phyloP scores from a whole-genome alignment of 2,888 invertebrate species.

The Pharmacophagus antenor region DNA sequence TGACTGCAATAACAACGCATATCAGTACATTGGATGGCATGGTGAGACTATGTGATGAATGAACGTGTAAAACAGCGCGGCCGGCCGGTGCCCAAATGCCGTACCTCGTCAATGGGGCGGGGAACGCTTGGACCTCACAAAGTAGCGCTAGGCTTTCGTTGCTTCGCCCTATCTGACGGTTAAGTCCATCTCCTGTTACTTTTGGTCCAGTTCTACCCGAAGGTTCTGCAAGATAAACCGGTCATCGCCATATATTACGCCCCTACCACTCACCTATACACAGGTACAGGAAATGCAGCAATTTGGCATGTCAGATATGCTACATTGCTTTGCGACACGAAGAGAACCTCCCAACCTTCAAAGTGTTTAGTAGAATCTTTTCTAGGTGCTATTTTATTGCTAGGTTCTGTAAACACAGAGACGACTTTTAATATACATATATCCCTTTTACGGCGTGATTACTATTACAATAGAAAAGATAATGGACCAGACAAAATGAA shows the following conservation, averaged over 20 bases:
- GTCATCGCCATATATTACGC: slow-evolving; percentile 49
- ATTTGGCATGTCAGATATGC: slow-evolving; percentile 85
- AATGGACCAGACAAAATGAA: background rate
- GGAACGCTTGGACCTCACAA: slow-evolving; percentile 90
- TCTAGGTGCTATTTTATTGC: slow-evolving; percentile 83
- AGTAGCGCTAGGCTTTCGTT: slow-evolving; percentile 82
- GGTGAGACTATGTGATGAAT: slow-evolving; percentile 71
- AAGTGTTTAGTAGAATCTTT: slow-evolving; percentile 81
- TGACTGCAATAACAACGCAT: slow-evolving; percentile 77
- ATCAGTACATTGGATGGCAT: slow-evolving; percentile 73
- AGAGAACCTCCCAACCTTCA: slow-evolving; percentile 83
- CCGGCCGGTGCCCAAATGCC: slow-evolving; percentile 53
- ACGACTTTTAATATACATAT: slow-evolving; percentile 30
- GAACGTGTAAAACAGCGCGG: slow-evolving; percentile 65
- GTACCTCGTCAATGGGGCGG: slow-evolving; percentile 90
- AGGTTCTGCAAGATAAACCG: slow-evolving; percentile 81
- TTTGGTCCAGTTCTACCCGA: slow-evolving; percentile 86
- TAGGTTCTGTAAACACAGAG: slow-evolving; percentile 68
- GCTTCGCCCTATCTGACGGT: slow-evolving; percentile 74
- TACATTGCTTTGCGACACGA: slow-evolving; percentile 70
- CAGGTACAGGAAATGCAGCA: slow-evolving; percentile 85
- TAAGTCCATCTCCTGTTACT: slow-evolving; percentile 82
- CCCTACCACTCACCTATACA: slow-evolving; percentile 84
- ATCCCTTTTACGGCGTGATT: background rate
- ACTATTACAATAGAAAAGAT: background rate